Conservation (phyloP, 2,797 vertebrate genomes). For the Sebastes umbrosus region DNA sequence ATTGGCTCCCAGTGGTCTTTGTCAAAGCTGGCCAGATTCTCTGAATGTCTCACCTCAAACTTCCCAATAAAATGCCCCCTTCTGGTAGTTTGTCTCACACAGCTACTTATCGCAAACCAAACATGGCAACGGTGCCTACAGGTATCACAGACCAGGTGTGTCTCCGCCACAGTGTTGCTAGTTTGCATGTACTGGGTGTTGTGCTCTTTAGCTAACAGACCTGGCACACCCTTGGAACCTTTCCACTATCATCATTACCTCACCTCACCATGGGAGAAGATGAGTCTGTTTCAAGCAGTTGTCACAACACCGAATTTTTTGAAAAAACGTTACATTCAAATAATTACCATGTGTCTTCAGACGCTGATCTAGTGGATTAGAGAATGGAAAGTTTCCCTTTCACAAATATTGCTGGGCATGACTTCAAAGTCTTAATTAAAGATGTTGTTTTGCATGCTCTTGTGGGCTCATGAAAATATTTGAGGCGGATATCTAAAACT, state of each 20-base stretch:
- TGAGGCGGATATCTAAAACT: conserved; percentile 3
- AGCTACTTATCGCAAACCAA: conserved; percentile 17
- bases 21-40: conserved; percentile 12
- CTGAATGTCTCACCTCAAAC: conserved; percentile 29
- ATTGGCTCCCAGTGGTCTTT: conserved; percentile 8
- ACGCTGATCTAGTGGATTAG: conserved; percentile 1
- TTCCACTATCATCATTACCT: conserved; percentile 18
- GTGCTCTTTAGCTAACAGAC: neutral
- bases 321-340: conserved; percentile 6
- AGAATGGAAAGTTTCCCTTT: conserved; percentile 33
- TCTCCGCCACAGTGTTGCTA: neutral
- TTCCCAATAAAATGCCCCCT: conserved; percentile 22
- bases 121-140: neutral
- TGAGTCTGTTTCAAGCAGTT: conserved; percentile 14
- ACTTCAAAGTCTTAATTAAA: conserved; percentile 28
- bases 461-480: conserved; percentile 36
- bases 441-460: conserved; percentile 31
- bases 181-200: neutral
- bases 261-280: conserved; percentile 2
- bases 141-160: conserved; percentile 12
- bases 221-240: conserved; percentile 1
- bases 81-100: conserved; percentile 4
- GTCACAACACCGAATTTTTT: neutral
- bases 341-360: conserved; percentile 30
- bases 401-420: neutral